Evolutionary conservation across 2,888 invertebrate genomes (phyloP).

Genomic region (Coenonympha glycerion): DNA sequence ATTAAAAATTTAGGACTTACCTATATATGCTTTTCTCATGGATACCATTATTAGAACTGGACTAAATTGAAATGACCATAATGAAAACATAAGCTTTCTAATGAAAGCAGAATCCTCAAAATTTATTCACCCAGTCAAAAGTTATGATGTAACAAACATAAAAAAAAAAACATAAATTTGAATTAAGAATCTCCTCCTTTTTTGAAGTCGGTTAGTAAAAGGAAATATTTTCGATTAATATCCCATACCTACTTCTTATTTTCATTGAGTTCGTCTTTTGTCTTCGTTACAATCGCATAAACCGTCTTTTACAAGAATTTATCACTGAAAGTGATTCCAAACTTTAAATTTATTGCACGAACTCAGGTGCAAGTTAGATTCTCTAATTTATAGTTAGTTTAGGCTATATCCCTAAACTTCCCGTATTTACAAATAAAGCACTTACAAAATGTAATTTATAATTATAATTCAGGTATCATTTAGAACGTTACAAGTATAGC

Average conservation of each 20-base stretch:
- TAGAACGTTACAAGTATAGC: background rate
- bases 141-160: too few species aligned
- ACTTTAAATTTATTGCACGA: slow-evolving; percentile 10
- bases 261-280: background rate
- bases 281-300: slow-evolving; percentile 6
- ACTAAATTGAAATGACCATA: too few species aligned
- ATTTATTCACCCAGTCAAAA: too few species aligned
- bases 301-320: slow-evolving; percentile 8
- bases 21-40: too few species aligned
- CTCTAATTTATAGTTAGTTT: slow-evolving; percentile 7
- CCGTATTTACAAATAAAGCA: background rate
- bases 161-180: too few species aligned
- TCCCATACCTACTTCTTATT: background rate
- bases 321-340: slow-evolving; percentile 5
- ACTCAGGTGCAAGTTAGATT: slow-evolving; percentile 10
- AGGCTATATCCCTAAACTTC: slow-evolving; percentile 1
- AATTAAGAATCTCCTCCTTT: too few species aligned
- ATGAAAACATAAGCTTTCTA: too few species aligned
- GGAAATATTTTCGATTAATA: background rate
- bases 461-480: background rate
- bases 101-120: too few species aligned
- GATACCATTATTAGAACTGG: too few species aligned
- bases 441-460: background rate
- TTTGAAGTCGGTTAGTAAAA: too few species aligned
- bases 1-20: too few species aligned